Evolutionary conservation across 2,797 vertebrate genomes (phyloP).

Genomic region (Tympanoctomys barrerae): DNA sequence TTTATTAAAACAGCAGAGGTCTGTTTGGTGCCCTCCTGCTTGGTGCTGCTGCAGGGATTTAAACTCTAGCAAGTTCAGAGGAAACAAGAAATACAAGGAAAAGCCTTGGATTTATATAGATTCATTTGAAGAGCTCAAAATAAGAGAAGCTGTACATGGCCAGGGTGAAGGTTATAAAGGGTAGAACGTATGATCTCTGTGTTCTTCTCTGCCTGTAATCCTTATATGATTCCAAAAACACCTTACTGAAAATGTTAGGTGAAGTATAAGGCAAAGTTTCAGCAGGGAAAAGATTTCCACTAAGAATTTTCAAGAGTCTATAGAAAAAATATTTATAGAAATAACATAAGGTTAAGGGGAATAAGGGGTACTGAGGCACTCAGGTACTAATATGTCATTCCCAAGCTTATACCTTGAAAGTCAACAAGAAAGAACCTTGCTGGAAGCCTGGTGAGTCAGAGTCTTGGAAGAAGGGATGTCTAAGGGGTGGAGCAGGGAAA

Average conservation of each 20-base stretch:
- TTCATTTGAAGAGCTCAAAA: constrained; percentile 79
- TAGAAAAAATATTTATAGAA: neutral
- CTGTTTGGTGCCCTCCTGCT: constrained; percentile 67
- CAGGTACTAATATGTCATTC: neutral
- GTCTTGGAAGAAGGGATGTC: accelerated
- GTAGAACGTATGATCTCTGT: constrained; percentile 42
- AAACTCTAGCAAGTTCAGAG: constrained; percentile 81
- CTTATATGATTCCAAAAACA: constrained; percentile 53
- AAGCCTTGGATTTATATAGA: constrained; percentile 80
- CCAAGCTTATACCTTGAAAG: neutral
- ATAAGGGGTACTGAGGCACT: neutral
- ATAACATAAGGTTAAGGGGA: neutral
- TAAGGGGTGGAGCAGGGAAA: accelerated
- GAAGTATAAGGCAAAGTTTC: neutral
- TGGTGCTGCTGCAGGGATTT: constrained; percentile 71
- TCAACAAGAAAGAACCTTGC: neutral
- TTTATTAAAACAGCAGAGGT: constrained; percentile 73
- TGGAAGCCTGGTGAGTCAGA: neutral
- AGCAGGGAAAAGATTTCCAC: constrained; percentile 27
- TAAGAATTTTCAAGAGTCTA: constrained; percentile 8
- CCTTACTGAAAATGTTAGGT: constrained; percentile 52
- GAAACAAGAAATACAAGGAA: constrained; percentile 72
- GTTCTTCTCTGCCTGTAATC: constrained; percentile 47
- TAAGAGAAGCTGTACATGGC: constrained; percentile 61
- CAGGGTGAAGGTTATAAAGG: constrained; percentile 73